Evolutionary conservation across 2,888 invertebrate genomes (phyloP).

Genomic region (Spilarctia lutea): DNA sequence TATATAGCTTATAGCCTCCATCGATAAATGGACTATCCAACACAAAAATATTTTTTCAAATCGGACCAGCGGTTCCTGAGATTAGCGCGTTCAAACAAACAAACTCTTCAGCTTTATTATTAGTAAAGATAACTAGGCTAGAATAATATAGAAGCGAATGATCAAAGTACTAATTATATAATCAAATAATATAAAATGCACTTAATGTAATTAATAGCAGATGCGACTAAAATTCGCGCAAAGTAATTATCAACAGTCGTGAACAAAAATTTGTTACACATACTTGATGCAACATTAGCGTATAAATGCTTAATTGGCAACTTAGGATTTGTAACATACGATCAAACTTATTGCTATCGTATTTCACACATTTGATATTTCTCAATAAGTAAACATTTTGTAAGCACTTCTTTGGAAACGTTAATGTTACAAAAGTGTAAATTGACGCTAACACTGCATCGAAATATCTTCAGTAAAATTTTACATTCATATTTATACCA

Average conservation of each 20-base stretch:
- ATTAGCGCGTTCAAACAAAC: too few species aligned
- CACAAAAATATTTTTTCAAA: too few species aligned
- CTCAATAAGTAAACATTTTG: constrained; percentile 29
- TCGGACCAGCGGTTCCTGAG: too few species aligned
- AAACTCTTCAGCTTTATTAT: too few species aligned
- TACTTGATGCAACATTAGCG: constrained; percentile 1
- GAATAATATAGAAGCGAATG: neutral
- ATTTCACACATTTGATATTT: constrained; percentile 38
- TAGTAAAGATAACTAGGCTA: too few species aligned
- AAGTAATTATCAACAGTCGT: neutral
- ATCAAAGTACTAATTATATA: neutral
- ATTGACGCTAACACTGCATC: neutral
- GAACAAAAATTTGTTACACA: neutral
- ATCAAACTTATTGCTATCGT: constrained; percentile 33
- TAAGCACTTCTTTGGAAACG: constrained; percentile 36
- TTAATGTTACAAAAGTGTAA: constrained; percentile 22
- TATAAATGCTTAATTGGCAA: constrained; percentile 15
- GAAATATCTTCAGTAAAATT: neutral
- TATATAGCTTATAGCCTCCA: too few species aligned
- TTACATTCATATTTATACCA: neutral
- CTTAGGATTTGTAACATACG: constrained; percentile 19
- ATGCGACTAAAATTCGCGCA: neutral
- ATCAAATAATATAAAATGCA: neutral
- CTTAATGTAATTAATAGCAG: neutral
- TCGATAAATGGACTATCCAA: too few species aligned